Evolutionary conservation across 1,140 invertebrate genomes (phyloP).

Genomic region (Cydia pomonella): DNA sequence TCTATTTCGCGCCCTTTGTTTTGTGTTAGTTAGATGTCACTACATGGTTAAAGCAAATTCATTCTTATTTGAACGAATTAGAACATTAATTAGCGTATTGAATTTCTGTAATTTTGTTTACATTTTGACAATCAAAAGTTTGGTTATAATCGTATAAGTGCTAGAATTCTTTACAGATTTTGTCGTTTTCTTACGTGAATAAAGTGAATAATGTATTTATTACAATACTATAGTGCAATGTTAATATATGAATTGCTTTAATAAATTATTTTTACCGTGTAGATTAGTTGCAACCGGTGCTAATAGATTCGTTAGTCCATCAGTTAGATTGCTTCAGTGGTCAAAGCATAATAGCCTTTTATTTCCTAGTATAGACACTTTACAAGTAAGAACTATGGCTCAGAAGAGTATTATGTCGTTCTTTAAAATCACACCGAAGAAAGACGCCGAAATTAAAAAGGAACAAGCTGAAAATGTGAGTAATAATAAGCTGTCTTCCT

Average conservation of each 20-base stretch:
- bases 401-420: conserved; percentile 73
- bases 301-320: conserved; percentile 7
- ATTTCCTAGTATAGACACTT: background rate
- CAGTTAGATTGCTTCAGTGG: background rate
- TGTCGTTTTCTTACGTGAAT: background rate
- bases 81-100: background rate
- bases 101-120: background rate
- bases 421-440: conserved; percentile 65
- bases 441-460: conserved; percentile 41
- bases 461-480: conserved; percentile 35
- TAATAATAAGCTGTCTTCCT: background rate
- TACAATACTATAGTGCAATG: conserved; percentile 32
- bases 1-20: conserved; percentile 9
- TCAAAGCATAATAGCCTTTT: background rate
- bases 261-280: conserved; percentile 36
- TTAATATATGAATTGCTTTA: conserved; percentile 39
- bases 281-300: conserved; percentile 33
- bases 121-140: conserved; percentile 8
- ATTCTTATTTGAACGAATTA: background rate
- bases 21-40: background rate
- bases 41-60: background rate
- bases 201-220: conserved; percentile 31
- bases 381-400: conserved; percentile 54
- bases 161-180: background rate
- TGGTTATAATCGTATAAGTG: background rate